These are phyloP conservation scores for Macropus fuliginosus DNA, from an alignment of 2,797 vertebrate genomes.

Conservation along the genomic window DNA sequence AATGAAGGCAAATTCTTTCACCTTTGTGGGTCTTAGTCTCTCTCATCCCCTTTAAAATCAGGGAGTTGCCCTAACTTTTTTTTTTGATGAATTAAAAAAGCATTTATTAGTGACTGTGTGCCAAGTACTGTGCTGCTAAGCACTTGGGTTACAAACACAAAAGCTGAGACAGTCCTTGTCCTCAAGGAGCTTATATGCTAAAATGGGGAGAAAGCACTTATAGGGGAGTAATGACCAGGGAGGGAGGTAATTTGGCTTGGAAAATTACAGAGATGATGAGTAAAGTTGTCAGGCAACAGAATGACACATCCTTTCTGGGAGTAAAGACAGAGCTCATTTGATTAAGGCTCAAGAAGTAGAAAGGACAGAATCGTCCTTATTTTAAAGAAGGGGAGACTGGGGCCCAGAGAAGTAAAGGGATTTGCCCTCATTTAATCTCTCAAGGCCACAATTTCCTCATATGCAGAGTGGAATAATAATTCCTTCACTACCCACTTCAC, in stretches of 20 bases:
- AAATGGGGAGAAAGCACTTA: neutral
- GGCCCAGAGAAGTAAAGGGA: neutral
- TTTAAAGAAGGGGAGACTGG: neutral
- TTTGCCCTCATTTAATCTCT: neutral
- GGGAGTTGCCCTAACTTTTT: neutral
- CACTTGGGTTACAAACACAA: neutral
- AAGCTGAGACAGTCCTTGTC: neutral
- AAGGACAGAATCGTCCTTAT: neutral
- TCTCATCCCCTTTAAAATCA: neutral
- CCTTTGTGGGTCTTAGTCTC: neutral
- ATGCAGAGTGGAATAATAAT: neutral
- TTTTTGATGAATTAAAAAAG: neutral
- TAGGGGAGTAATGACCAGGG: neutral
- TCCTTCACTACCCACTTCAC: neutral
- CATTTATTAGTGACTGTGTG: neutral
- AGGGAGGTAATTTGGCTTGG: neutral
- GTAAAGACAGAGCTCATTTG: neutral
- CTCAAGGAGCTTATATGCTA: neutral
- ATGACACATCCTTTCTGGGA: neutral
- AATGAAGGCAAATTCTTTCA: neutral
- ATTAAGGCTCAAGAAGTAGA: neutral
- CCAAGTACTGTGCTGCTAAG: neutral
- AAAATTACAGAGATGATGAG: neutral
- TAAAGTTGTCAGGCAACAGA: neutral
- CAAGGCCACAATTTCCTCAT: neutral